Evolutionary conservation across 1,140 invertebrate genomes (phyloP).

Genomic region (Procambarus virginalis): DNA sequence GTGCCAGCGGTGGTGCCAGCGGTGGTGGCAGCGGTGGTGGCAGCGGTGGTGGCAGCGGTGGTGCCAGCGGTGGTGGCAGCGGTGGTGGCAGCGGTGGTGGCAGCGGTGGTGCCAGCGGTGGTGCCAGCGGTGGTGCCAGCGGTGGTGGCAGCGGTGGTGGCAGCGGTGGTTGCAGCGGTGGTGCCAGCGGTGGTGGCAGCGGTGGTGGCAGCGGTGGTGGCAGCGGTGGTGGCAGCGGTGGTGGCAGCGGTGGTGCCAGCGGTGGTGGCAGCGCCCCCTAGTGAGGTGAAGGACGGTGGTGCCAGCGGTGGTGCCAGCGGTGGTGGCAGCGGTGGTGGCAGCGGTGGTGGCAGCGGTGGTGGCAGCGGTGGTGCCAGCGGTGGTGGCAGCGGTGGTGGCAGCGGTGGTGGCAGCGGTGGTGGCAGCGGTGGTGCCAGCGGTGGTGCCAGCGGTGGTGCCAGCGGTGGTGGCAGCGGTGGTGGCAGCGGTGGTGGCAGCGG

Average conservation of each 20-base stretch:
- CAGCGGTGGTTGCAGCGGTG: not conserved
- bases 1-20: too few relatives aligned
- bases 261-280: not conserved
- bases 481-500: not conserved
- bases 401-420: not conserved
- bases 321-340: not conserved
- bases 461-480: not conserved
- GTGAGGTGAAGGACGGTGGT: not conserved
- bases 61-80: not conserved
- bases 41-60: not conserved
- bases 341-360: not conserved
- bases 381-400: not conserved
- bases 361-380: not conserved
- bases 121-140: not conserved
- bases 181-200: not conserved
- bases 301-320: not conserved
- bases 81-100: not conserved
- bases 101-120: not conserved
- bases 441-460: too few relatives aligned
- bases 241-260: not conserved
- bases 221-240: not conserved
- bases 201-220: not conserved
- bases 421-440: not conserved
- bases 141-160: constrained; percentile 2
- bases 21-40: not conserved